Base-by-base conservation (phyloP, 2,797 vertebrate genomes). In the Anniella stebbinsi region DNA sequence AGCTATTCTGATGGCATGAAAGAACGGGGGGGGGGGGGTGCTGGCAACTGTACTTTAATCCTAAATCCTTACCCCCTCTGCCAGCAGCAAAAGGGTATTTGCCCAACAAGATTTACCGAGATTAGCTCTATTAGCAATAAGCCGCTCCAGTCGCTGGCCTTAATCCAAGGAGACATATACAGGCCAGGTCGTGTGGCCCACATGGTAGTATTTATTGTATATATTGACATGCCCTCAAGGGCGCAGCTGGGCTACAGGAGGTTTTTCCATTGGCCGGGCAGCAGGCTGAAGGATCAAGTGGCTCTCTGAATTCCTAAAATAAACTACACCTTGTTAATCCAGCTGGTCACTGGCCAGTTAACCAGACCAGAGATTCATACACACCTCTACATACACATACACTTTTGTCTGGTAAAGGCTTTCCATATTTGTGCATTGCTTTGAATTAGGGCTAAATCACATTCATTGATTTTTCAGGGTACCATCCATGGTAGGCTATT, bases 101-200 rank as follows among this genome's bases (percentile, higher is more conserved):
- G 89, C 92, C 91, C 72, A 30, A 67, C 86, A 30, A 92, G 95
- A 94, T 95, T 87, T 90, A 94, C 13, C 13, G 84, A n/a, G 60
- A 96, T 91, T 86, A 96, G 92, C 94, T 67, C 93, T 86, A 8
- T 94, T 89, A 94, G 91, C 93, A 72, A 89, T 87, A 86, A 92
- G 66, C 70, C 25, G 93, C 94, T 95, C 96, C 85, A 78, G 89
- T 87, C 91, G 91, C 92, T 94, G 95, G 96, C 95, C 76, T 66
- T 83, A 80, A 90, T 93, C 95, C 97, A 95, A 93, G 38, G 91
- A 92, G 91, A 93, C 91, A 88, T 0, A 69, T 2, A 80, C 70
- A 54, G 92, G 91, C 94, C 95, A 5, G 83, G 57, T 38, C 2
- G 1, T 91, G 51, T 78, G 54, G 80, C 72, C 86, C 84, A 87